Percentiles rank a stretch among this genome's conserved stretches.
phyloP scores from a whole-genome alignment of 2,888 invertebrate genomes.

The Julus scandinavius region DNA sequence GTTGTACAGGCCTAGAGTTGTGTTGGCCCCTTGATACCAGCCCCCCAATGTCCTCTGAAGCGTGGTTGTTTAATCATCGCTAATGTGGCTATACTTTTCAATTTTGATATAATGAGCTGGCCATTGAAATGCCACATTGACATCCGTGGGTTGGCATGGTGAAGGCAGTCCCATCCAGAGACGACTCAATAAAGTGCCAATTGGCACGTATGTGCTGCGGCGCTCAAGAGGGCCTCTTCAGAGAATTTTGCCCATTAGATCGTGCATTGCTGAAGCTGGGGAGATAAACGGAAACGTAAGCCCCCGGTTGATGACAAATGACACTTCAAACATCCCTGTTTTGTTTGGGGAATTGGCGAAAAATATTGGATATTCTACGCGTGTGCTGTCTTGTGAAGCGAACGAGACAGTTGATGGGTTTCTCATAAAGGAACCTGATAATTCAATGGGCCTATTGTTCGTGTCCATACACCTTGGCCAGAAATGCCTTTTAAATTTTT shows the following conservation, averaged over 20 bases:
- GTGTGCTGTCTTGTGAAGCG: not conserved
- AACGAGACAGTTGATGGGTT: not conserved
- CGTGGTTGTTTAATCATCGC: constrained; percentile 20
- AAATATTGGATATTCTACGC: not conserved
- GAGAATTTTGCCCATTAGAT: constrained; percentile 8
- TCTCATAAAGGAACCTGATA: not conserved
- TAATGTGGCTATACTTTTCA: constrained; percentile 16
- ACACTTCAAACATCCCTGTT: not conserved
- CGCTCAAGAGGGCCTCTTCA: constrained; percentile 10
- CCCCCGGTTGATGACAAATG: constrained; percentile 33
- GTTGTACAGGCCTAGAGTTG: not conserved
- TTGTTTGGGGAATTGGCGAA: not conserved
- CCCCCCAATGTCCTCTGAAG: not conserved
- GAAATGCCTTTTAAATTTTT: not conserved
- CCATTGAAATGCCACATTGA: constrained; percentile 31
- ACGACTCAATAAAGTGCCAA: constrained; percentile 33
- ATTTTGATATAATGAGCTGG: constrained; percentile 25
- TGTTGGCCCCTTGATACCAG: constrained; percentile 23
- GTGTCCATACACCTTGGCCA: not conserved
- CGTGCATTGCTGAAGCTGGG: not conserved
- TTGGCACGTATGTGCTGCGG: not conserved
- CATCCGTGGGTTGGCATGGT: not conserved
- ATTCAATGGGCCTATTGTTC: not conserved
- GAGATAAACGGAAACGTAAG: constrained; percentile 1
- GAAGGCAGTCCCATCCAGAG: constrained; percentile 9